Evolutionary conservation across 2,113 vertebrate species (phyloP), one percentile per base, ranked within the genome.

Genomic region (Pao palembangensis): DNA sequence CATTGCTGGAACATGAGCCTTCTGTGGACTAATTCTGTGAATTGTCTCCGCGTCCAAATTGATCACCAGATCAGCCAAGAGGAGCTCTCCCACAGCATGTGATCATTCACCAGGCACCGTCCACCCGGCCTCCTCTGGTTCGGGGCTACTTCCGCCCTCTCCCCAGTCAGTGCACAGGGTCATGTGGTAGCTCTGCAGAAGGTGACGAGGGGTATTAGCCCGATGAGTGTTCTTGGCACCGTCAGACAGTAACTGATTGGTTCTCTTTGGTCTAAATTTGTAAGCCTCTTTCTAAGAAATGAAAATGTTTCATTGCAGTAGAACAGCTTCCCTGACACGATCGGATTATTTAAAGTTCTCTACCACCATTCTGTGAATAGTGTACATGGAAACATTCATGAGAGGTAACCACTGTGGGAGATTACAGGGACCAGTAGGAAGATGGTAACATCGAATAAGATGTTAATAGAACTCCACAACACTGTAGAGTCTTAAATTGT

Each of bases 11-110:
- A 51, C 23, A 51, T 42, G 61, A 73, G 63, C 48, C 55, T 49
- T 64, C 1, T 51, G 69, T 12, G 5, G 46, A 54, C 48, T 52
- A 67, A 62, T 83, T 76, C 58, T 21, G 68, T 69, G 69, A 67
- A 76, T 76, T 77, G 73, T 73, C 63, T 84, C 73, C 56, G 63
- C 61, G 64, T 76, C 73, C 54, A 76, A 86, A 66, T 71, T 66
- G 79, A 88, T 85, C 87, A 87, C 82, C 72, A 64, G 82, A 84
- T 88, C 84, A 82, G 79, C 85, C 62, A 56, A 84, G 73, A 86
- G 84, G 84, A 86, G 78, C 67, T 81, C 79, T 85, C 75, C 68
- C 42, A 2, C 61, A 85, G 77, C 85, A 88, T 86, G 85, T 88
- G 85, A 89, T 86, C 73, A 72, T 83, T 86, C 79, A 86, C 84